Base-by-base conservation (phyloP, 1,140 invertebrate genomes). In the Wiebesia pumilae region DNA sequence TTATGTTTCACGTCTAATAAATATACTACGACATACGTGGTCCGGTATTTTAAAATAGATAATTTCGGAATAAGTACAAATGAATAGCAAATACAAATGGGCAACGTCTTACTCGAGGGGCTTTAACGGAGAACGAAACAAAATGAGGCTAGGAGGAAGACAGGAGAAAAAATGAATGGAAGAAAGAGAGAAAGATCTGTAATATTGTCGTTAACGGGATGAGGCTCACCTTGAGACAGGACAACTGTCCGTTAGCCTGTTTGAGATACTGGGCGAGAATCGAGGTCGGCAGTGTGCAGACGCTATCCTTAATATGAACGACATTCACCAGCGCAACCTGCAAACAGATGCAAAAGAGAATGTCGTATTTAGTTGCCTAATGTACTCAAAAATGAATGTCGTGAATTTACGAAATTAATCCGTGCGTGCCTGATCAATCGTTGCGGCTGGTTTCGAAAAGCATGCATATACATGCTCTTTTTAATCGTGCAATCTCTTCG, bases 241-340 rank as follows among this genome's bases (percentile, higher is more conserved):
- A 97, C 73, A 97, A 94, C 92, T 97, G 96, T 65, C 97, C 97
- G 89, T 96, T 97, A 30, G 96, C 96, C 93, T 97, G 96, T 92
- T 97, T 97, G 38, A 97, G 93, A 93, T 97, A 97, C 92, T 97
- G 96, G 38, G 96, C 96, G 86, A 97, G 94, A 89, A 97, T 96
- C 89, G 96, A 96, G 88, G 96, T 97, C 30, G 96, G 96, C 83
- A 97, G 91, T 51, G 96, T 96, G 91, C 96, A 97, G 58, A 97
- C 95, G 30, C 95, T 95, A 93, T 97, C 97, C 89, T 96, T 95
- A 87, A 97, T 96, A 90, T 97, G 97, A 19, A 97, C 95, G n/a
- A 97, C 96, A 89, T 96, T 97, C 89, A 97, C 95, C 84, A 97
- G 91, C 65, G 96, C 96, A 83, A 97, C 96, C 96, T 97, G 93